Percentiles rank a stretch among this genome's conserved stretches.
These are phyloP conservation scores for Oenanthe melanoleuca DNA, from an alignment of 2,113 vertebrate genomes.

Conservation along the genomic window DNA sequence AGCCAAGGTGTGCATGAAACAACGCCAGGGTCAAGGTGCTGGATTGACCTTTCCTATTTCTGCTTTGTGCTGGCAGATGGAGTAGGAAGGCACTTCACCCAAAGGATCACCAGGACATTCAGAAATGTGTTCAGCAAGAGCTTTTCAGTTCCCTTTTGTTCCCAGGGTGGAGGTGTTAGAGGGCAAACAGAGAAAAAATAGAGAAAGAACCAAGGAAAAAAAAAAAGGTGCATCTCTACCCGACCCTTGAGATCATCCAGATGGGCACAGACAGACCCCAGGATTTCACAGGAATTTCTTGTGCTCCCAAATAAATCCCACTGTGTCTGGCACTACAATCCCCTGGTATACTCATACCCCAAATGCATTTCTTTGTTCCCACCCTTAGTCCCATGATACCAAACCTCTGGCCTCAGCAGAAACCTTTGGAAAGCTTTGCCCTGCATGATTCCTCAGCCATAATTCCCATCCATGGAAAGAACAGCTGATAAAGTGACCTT, in stretches of 20 bases:
- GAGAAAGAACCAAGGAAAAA: background rate
- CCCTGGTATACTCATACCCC: background rate
- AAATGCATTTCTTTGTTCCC: rapidly evolving
- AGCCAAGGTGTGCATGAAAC: background rate
- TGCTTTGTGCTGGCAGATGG: background rate
- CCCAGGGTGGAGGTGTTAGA: background rate
- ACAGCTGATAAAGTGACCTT: background rate
- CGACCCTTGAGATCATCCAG: background rate
- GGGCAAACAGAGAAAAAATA: background rate
- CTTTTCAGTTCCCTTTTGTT: background rate
- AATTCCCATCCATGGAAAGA: background rate
- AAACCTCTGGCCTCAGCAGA: background rate
- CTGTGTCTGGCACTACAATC: background rate
- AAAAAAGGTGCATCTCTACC: background rate
- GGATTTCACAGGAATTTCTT: background rate
- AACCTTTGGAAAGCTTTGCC: background rate
- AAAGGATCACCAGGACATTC: background rate
- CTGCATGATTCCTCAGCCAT: background rate
- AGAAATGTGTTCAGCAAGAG: background rate
- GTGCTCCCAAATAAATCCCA: background rate
- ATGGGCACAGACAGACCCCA: background rate
- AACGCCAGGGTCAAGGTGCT: background rate
- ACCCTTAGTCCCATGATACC: no score
- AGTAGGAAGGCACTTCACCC: background rate
- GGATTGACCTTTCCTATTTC: background rate